phyloP scores from a whole-genome alignment of 1,140 invertebrate species.

The Parasteatoda tepidariorum region DNA sequence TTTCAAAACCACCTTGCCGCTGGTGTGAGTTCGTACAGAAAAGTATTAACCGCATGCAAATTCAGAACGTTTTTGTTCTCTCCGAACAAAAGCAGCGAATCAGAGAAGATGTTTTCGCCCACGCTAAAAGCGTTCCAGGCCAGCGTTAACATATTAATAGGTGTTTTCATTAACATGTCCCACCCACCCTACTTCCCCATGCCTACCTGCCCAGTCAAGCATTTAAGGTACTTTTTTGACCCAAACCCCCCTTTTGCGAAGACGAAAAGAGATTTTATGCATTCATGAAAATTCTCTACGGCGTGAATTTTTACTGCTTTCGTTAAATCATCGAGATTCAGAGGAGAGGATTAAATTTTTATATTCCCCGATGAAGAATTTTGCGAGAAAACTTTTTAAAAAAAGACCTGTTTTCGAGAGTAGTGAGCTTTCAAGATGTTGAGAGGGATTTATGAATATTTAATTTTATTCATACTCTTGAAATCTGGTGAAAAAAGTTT shows the following conservation, averaged over 20 bases:
- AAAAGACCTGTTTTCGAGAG: conserved; percentile 7
- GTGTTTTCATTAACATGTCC: conserved; percentile 60
- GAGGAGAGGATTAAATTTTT: conserved; percentile 22
- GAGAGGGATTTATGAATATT: background rate
- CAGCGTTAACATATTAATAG: conserved; percentile 60
- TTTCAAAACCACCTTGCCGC: conserved; percentile 4
- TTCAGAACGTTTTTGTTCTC: conserved; percentile 33
- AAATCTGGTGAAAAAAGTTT: background rate
- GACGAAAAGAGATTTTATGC: conserved; percentile 43
- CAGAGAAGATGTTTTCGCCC: background rate
- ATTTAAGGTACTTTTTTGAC: too few species aligned
- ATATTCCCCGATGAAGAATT: conserved; percentile 28
- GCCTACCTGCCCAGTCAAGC: conserved; percentile 17
- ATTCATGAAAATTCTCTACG: conserved; percentile 51
- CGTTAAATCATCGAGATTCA: conserved; percentile 47
- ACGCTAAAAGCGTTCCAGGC: background rate
- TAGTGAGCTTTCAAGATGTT: background rate
- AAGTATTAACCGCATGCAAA: conserved; percentile 61
- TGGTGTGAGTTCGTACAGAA: conserved; percentile 24
- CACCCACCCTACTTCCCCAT: background rate
- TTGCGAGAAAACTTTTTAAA: conserved; percentile 13
- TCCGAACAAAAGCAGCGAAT: background rate
- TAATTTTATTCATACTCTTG: background rate
- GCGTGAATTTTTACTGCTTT: conserved; percentile 54
- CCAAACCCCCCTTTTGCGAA: too few species aligned